Conservation (phyloP, 2,888 invertebrate species). For the Seladonia tumulorum region DNA sequence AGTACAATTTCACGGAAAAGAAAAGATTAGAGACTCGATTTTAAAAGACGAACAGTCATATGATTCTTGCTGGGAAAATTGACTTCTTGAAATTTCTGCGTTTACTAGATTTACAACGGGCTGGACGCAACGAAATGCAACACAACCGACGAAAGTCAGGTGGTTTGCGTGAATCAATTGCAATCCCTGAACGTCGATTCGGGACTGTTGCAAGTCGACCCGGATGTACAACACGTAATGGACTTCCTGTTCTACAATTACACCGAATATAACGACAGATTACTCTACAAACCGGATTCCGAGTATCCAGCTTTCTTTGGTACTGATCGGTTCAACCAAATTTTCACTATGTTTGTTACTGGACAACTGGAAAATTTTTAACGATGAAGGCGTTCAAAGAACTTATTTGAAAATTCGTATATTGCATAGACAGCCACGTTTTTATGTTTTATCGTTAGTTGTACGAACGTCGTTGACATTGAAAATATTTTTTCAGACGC, state of each 20-base stretch:
- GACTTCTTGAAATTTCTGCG: not conserved
- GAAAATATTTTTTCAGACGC: conserved; percentile 14
- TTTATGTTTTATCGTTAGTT: not conserved
- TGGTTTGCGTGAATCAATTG: conserved; percentile 88
- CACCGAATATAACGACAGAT: not conserved
- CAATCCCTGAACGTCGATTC: conserved; percentile 87
- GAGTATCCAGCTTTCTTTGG: not conserved
- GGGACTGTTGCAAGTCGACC: not conserved
- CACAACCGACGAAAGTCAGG: not conserved
- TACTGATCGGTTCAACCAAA: not conserved
- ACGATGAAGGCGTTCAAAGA: no score
- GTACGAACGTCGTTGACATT: not conserved
- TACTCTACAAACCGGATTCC: not conserved
- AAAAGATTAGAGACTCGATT: not conserved
- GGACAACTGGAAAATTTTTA: no score
- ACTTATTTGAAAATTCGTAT: no score
- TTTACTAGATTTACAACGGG: conserved; percentile 90
- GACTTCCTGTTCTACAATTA: conserved; percentile 43
- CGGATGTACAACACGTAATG: conserved; percentile 30
- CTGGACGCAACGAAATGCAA: conserved; percentile 89
- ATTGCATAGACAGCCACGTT: no score
- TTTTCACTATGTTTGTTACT: not conserved
- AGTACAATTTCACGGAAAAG: not conserved
- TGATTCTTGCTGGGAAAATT: not conserved
- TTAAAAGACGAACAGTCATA: not conserved